Evolutionary conservation across 2,797 vertebrate genomes (phyloP).

Genomic region (Morelia viridis): DNA sequence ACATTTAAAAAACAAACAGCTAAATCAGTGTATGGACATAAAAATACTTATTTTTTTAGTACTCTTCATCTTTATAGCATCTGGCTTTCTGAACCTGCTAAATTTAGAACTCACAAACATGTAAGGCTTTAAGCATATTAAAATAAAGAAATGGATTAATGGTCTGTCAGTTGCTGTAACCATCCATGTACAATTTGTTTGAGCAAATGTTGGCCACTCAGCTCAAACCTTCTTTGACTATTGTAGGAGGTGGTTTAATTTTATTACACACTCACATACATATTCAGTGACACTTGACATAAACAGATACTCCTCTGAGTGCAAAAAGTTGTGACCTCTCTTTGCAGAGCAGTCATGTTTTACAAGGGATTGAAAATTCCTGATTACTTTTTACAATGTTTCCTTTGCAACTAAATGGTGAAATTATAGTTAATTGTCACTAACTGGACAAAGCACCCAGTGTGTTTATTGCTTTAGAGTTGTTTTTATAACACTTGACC

Average conservation of each 20-base stretch:
- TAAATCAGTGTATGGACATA: background rate
- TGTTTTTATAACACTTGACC: slow-evolving; percentile 60
- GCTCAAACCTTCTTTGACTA: slow-evolving; percentile 20
- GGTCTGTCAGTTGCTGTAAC: background rate
- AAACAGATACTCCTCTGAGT: slow-evolving; percentile 30
- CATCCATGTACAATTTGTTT: slow-evolving; percentile 18
- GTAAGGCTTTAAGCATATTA: slow-evolving; percentile 3
- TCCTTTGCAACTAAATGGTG: slow-evolving; percentile 39
- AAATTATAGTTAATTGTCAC: slow-evolving; percentile 56
- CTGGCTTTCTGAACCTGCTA: background rate
- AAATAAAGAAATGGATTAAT: background rate
- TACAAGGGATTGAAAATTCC: slow-evolving; percentile 43
- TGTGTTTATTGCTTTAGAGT: slow-evolving; percentile 52
- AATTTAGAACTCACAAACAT: background rate
- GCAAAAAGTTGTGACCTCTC: slow-evolving; percentile 46
- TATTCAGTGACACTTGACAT: slow-evolving; percentile 39
- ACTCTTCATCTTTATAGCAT: background rate
- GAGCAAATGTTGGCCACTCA: slow-evolving; percentile 28
- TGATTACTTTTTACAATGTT: slow-evolving; percentile 48
- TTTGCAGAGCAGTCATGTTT: slow-evolving; percentile 44
- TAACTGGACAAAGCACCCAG: slow-evolving; percentile 27
- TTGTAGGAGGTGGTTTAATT: slow-evolving; percentile 12
- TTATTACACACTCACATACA: background rate
- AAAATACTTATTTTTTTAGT: background rate
- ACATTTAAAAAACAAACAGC: background rate